Percentiles rank a stretch among this genome's conserved stretches.
Evolutionary conservation across 2,888 invertebrate genomes (phyloP).

Genomic region (Tanytarsus gracilentus): DNA sequence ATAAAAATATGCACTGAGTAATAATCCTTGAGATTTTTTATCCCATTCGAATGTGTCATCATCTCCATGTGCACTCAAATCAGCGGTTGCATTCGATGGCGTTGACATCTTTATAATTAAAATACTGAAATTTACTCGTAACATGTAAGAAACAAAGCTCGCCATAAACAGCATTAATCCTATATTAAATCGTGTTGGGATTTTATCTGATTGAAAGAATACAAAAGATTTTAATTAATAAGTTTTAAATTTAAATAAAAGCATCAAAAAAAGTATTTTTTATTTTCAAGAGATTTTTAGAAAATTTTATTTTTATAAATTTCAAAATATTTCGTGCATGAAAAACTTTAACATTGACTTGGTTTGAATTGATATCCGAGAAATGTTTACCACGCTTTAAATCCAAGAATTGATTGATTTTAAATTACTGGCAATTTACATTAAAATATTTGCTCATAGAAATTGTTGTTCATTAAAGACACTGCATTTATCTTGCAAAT

Average conservation of each 20-base stretch:
- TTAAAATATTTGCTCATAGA: too few relatives aligned
- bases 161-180: constrained; percentile 56
- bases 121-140: constrained; percentile 58
- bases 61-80: background rate
- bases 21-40: constrained; percentile 47
- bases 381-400: too few relatives aligned
- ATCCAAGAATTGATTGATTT: too few relatives aligned
- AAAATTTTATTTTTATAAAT: too few relatives aligned
- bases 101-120: constrained; percentile 54
- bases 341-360: too few relatives aligned
- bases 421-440: too few relatives aligned
- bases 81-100: constrained; percentile 32
- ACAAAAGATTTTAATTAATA: background rate
- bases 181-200: constrained; percentile 42
- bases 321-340: too few relatives aligned
- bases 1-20: constrained; percentile 55
- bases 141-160: constrained; percentile 56
- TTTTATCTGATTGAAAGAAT: constrained; percentile 6
- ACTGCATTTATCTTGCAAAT: too few relatives aligned
- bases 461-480: too few relatives aligned
- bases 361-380: too few relatives aligned
- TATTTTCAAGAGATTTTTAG: too few relatives aligned
- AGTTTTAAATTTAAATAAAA: too few relatives aligned
- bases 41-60: constrained; percentile 41
- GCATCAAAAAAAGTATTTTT: background rate